Conservation (phyloP, 2,888 invertebrate genomes). For the Sialis fuliginosa region DNA sequence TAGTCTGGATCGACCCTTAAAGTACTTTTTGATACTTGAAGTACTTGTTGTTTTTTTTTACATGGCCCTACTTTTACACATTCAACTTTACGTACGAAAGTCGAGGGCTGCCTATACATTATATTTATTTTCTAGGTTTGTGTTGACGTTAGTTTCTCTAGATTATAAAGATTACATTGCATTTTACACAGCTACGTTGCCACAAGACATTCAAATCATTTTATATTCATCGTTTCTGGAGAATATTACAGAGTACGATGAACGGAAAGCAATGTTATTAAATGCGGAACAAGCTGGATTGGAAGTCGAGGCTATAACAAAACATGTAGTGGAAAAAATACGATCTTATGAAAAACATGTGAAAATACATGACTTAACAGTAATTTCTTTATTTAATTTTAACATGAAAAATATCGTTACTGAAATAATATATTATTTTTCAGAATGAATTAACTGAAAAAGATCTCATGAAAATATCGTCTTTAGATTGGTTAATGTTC, state of each 20-base stretch:
- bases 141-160: conserved; percentile 50
- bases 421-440: conserved; percentile 9
- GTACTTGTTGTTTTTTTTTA: too few relatives aligned
- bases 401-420: not conserved
- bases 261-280: conserved; percentile 43
- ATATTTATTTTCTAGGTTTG: conserved; percentile 31
- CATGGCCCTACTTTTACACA: too few relatives aligned
- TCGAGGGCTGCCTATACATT: too few relatives aligned
- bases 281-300: conserved; percentile 59
- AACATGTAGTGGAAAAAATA: conserved; percentile 67
- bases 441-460: conserved; percentile 34
- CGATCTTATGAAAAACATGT: conserved; percentile 20
- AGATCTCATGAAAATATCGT: conserved; percentile 54
- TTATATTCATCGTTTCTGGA: conserved; percentile 55
- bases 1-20: too few relatives aligned
- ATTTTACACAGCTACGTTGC: conserved; percentile 67
- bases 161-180: conserved; percentile 66
- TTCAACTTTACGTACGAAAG: too few relatives aligned
- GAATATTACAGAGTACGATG: conserved; percentile 42
- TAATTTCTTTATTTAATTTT: conserved; percentile 7
- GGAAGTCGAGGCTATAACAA: conserved; percentile 70
- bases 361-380: conserved; percentile 18
- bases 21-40: too few relatives aligned
- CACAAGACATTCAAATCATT: conserved; percentile 34
- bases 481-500: conserved; percentile 76